Conservation (phyloP, 2,113 vertebrate species). For the Dunckerocampus dactyliophorus region DNA sequence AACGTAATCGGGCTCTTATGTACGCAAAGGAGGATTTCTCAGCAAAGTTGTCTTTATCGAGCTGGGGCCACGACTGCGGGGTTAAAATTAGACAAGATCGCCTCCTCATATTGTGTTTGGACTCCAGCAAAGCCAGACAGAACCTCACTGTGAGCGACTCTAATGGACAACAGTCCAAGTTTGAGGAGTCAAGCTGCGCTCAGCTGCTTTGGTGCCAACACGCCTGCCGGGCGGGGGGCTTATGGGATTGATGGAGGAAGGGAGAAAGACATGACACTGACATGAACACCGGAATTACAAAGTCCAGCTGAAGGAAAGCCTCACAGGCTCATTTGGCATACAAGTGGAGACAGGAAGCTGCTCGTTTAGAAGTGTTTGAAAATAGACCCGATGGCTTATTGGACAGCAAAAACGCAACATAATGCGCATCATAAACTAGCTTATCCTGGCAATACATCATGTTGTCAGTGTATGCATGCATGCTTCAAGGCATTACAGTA, state of each 20-base stretch:
- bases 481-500: no score
- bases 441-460: no score
- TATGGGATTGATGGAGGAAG: slow-evolving; percentile 32
- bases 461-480: no score
- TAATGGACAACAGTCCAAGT: slow-evolving; percentile 26
- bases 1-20: background rate
- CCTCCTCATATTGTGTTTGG: slow-evolving; percentile 5
- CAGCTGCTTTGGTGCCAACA: slow-evolving; percentile 41
- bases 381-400: no score
- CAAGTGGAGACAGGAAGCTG: background rate
- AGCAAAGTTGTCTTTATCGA: background rate
- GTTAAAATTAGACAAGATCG: slow-evolving; percentile 2
- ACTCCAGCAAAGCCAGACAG: slow-evolving; percentile 1
- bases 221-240: slow-evolving; percentile 15
- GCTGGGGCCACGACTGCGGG: background rate
- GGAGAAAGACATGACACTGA: slow-evolving; percentile 11
- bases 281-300: slow-evolving; percentile 8
- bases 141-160: slow-evolving; percentile 20
- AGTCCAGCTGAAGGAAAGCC: slow-evolving; percentile 2
- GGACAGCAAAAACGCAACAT: no score
- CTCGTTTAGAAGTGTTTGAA: background rate
- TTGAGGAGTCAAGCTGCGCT: slow-evolving; percentile 36
- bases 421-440: no score
- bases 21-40: no score
- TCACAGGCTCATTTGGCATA: background rate